A percentile compares a stretch with the other conserved stretches of the same genome.
These are phyloP conservation scores for Mesorhabditis belari DNA, from an alignment of 2,888 invertebrate genomes.

Conservation along the genomic window DNA sequence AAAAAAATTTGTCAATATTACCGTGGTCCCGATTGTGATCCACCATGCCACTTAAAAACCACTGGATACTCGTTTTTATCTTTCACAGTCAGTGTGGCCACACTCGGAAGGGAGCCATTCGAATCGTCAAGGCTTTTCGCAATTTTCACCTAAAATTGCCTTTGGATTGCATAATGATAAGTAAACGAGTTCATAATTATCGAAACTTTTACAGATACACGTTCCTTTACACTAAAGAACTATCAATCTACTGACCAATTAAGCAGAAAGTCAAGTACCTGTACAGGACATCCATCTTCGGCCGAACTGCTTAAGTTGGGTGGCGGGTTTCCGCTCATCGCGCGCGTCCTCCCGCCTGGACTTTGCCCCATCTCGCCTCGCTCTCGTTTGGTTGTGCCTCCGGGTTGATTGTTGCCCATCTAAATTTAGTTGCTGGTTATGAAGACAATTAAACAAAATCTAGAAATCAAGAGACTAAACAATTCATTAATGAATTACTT, in stretches of 20 bases:
- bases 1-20: neutral
- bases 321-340: slow-evolving; percentile 10
- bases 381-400: slow-evolving; percentile 47
- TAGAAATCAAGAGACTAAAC: too few relatives aligned
- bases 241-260: neutral
- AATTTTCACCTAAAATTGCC: slow-evolving; percentile 48
- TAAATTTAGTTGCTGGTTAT: too few relatives aligned
- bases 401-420: slow-evolving; percentile 51
- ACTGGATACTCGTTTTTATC: slow-evolving; percentile 50
- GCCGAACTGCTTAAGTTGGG: slow-evolving; percentile 16
- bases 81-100: slow-evolving; percentile 10
- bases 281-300: slow-evolving; percentile 52
- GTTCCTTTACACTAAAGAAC: neutral
- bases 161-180: too few relatives aligned
- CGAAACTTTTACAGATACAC: slow-evolving; percentile 1
- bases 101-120: slow-evolving; percentile 8
- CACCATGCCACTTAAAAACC: slow-evolving; percentile 49
- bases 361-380: slow-evolving; percentile 11
- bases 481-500: too few relatives aligned
- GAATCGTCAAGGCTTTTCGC: slow-evolving; percentile 36
- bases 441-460: too few relatives aligned
- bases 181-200: neutral
- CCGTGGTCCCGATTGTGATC: neutral
- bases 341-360: neutral
- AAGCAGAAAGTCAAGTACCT: slow-evolving; percentile 19